Base-by-base conservation (phyloP, 1,140 invertebrate genomes). In the Neotoxoptera formosana region DNA sequence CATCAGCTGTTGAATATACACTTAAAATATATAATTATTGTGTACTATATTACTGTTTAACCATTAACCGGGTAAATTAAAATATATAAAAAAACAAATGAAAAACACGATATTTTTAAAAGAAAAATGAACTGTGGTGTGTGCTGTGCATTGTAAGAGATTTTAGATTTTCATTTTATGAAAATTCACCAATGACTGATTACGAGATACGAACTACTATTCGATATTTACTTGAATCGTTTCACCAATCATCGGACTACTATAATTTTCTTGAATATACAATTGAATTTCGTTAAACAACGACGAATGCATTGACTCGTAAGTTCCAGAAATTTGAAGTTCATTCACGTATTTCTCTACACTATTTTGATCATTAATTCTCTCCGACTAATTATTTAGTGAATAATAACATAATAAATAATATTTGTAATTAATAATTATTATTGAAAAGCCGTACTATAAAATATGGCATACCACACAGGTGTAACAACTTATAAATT, bases 171-270 rank as follows among this genome's bases (percentile, higher is more conserved):
- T 17, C 11, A 76, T 34, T 76, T 34, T 14, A 14, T 76, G n/a
- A n/a, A n/a, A 76, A 76, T 76, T n/a, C 9, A 76, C 0, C 14
- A n/a, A n/a, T 76, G 14, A n/a, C 60, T 17, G 30, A 7, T n/a
- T 17, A n/a, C 17, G 30, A 34, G 30, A 7, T 17, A 76, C n/a
- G 30, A 34, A 76, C 14, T n/a, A 7, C 6, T 76, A 76, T n/a
- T n/a, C 0, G 51, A n/a, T 53, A 53, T 45, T 86, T 45, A 81
- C 91, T 20, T 93, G 91, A 21, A 86, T 34, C 1, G 91, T 84
- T 93, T 93, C 91, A 30, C 91, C 76, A 0, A 93, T 93, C 34
- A n/a, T 7, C 14, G 91, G 91, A n/a, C 81, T 25, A 21, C 21
- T 0, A 25, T 56, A 41, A 9, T 86, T 93, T 21, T 93, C 36